A percentile compares a stretch with the other conserved stretches of the same genome.
Conservation (phyloP, 1,140 invertebrate genomes). For the Conus betulinus region DNA sequence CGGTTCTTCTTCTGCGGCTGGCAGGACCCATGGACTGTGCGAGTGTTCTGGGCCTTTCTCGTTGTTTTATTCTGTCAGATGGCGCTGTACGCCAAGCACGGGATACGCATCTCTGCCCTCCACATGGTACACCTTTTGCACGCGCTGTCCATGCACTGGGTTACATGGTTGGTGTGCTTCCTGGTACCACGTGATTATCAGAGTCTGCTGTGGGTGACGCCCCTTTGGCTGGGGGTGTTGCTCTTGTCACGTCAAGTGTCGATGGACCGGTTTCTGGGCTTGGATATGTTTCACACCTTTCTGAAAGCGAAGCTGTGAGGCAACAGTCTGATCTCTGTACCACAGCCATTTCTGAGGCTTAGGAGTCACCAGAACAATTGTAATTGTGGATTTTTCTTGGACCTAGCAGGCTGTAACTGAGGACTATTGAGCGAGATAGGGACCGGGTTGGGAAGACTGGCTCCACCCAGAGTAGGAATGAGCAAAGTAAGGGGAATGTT, state of each 20-base stretch:
- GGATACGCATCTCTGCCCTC: not conserved
- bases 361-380: too few species aligned
- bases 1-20: slow-evolving; percentile 34
- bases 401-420: too few species aligned
- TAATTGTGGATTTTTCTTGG: too few species aligned
- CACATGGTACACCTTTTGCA: not conserved
- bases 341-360: too few species aligned
- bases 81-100: not conserved
- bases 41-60: not conserved
- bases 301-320: slow-evolving; percentile 12
- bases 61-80: not conserved
- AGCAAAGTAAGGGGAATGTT: too few species aligned
- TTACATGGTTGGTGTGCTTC: slow-evolving; percentile 23
- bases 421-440: too few species aligned
- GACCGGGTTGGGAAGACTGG: too few species aligned
- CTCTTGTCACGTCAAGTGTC: not conserved
- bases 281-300: not conserved
- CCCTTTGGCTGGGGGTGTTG: slow-evolving; percentile 22
- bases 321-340: too few species aligned
- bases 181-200: slow-evolving; percentile 19
- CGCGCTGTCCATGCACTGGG: slow-evolving; percentile 26
- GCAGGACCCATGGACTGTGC: slow-evolving; percentile 2
- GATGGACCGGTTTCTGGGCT: not conserved
- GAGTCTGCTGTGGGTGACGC: slow-evolving; percentile 23
- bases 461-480: too few species aligned